Base-by-base conservation (phyloP, 2,113 vertebrate genomes). In the Silurus asotus region DNA sequence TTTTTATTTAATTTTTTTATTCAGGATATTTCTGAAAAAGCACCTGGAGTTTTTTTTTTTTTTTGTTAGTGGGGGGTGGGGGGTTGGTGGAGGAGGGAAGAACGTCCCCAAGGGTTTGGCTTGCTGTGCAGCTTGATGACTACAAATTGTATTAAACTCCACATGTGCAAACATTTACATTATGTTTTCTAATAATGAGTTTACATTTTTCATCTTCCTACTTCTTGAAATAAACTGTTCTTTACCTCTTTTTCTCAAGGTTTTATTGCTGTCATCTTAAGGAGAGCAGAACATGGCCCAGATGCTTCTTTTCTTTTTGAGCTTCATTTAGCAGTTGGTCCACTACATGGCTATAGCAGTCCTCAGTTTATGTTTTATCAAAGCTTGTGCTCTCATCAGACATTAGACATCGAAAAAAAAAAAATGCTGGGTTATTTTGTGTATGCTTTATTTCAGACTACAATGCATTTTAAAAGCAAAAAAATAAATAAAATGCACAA, bases 121-220 rank as follows among this genome's bases (percentile, higher is more conserved):
- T 86, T 78, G 82, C 82, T 62, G 61, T 82, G 90, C 77, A 45
- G 84, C 86, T 90, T 74, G 14, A 85, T 86, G 90, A 90, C 91
- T 90, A 90, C 87, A 82, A 91, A 91, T 89, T 89, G 87, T 86
- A 90, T 90, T 87, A 89, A 86, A 83, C 84, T 88, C 84, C 88
- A 90, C 91, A 91, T 89, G 86, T 91, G 91, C 89, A 90, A 91
- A 90, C 91, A 91, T 89, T 91, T 91, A 91, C 88, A 80, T 74
- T 17, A 78, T 88, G 83, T 84, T 90, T 90, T 90, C 88, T 88
- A 83, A 45, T 91, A 90, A 90, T 90, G 87, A 90, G 89, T 76
- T 88, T 84, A 87, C 77, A 85, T 83, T 84, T 75, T 81, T 82
- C 56, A 76, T 64, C 8, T 48, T 65, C 28, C 55, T 64, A 25